Conservation (phyloP, 2,888 invertebrate species). For the Elegia similella region DNA sequence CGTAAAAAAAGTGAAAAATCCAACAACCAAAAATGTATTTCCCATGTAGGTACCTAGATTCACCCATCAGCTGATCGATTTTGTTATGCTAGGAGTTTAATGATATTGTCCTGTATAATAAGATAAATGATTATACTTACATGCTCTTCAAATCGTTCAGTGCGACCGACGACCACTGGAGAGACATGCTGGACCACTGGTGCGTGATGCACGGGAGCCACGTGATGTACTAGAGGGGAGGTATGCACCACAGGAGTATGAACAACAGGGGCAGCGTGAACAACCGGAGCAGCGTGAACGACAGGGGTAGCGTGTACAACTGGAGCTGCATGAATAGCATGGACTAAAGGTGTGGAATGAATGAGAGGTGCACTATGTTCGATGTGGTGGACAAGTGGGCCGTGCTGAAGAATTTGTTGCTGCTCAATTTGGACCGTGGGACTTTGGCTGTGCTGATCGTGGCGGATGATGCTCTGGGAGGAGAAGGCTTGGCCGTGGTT, state of each 20-base stretch:
- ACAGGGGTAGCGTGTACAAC: slow-evolving; percentile 39
- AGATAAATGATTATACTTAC: slow-evolving; percentile 40
- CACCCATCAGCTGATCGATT: too few relatives aligned
- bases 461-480: slow-evolving; percentile 68
- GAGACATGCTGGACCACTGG: slow-evolving; percentile 38
- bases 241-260: slow-evolving; percentile 42
- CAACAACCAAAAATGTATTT: too few relatives aligned
- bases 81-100: too few relatives aligned
- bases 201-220: slow-evolving; percentile 39
- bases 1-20: too few relatives aligned
- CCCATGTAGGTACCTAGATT: too few relatives aligned
- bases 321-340: slow-evolving; percentile 23
- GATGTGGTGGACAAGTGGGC: slow-evolving; percentile 4
- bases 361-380: slow-evolving; percentile 30
- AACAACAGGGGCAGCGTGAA: slow-evolving; percentile 33
- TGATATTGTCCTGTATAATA: too few relatives aligned
- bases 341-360: slow-evolving; percentile 35
- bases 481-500: slow-evolving; percentile 64
- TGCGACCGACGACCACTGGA: slow-evolving; percentile 37
- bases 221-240: slow-evolving; percentile 43
- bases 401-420: slow-evolving; percentile 35
- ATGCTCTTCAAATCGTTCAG: slow-evolving; percentile 49
- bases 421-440: slow-evolving; percentile 2
- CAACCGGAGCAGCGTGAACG: slow-evolving; percentile 42
- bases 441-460: slow-evolving; percentile 53